phyloP scores from a whole-genome alignment of 1,140 invertebrate genomes.

The Rhyzopertha dominica region DNA sequence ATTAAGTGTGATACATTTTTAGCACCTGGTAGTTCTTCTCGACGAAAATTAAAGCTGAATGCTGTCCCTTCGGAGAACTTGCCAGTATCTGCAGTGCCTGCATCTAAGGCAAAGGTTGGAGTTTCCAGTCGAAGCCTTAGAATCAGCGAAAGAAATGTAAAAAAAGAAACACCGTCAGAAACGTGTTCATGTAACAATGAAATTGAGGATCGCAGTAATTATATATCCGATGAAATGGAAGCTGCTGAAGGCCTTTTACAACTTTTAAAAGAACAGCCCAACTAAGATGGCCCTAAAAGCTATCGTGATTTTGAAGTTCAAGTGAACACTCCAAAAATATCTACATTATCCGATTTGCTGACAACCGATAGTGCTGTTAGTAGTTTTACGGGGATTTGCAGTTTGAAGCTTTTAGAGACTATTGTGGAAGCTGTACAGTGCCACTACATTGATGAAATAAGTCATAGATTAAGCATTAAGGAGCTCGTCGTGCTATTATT shows the following conservation, averaged over 20 bases:
- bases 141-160: too few species aligned
- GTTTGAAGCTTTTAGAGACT: constrained; percentile 3
- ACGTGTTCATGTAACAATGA: too few species aligned
- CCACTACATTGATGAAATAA: constrained; percentile 1
- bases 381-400: constrained; percentile 6
- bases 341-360: constrained; percentile 9
- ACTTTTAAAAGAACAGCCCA: constrained; percentile 7
- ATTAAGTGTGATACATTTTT: too few species aligned
- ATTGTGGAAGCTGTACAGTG: constrained; percentile 7
- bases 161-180: too few species aligned
- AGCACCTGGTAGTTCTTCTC: too few species aligned
- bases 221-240: constrained; percentile 15
- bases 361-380: constrained; percentile 11
- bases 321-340: constrained; percentile 9
- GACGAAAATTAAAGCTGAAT: too few species aligned
- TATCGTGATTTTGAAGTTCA: constrained; percentile 12
- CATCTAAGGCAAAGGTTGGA: too few species aligned
- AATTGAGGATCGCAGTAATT: too few species aligned
- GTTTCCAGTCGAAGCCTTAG: too few species aligned
- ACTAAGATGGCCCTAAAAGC: constrained; percentile 12
- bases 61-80: too few species aligned
- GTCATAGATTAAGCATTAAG: constrained; percentile 5
- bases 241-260: constrained; percentile 10
- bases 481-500: constrained; percentile 5
- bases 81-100: too few species aligned